Evolutionary conservation across 1,140 invertebrate species (phyloP).

Genomic region (Drosophila albomicans): DNA sequence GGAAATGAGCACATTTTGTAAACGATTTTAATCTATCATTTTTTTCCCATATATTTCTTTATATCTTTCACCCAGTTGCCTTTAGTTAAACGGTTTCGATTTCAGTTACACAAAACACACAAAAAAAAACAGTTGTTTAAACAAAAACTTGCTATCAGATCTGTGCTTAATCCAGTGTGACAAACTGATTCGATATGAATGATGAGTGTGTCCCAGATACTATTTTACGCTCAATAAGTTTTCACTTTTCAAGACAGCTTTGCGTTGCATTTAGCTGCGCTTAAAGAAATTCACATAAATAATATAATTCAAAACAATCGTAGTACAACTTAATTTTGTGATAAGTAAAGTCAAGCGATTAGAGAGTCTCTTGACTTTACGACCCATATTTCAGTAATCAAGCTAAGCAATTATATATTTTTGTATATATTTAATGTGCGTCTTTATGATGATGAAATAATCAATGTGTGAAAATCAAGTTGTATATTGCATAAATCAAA

Average conservation of each 20-base stretch:
- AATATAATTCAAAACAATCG: no score
- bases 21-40: no score
- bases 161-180: not conserved
- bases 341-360: slow-evolving; percentile 45
- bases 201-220: not conserved
- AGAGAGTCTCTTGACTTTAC: slow-evolving; percentile 42
- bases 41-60: no score
- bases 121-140: slow-evolving; percentile 2
- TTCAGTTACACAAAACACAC: no score
- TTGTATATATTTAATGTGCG: not conserved
- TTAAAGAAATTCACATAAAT: not conserved
- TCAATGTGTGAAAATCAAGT: no score
- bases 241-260: not conserved
- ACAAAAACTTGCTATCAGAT: not conserved
- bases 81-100: no score
- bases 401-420: slow-evolving; percentile 7
- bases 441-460: not conserved
- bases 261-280: not conserved
- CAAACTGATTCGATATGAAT: not conserved
- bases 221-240: not conserved
- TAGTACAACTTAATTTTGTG: slow-evolving; percentile 5
- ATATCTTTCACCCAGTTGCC: no score
- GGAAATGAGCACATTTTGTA: not conserved
- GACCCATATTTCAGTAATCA: slow-evolving; percentile 41
- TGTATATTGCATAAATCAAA: no score